These are phyloP conservation scores for Conopomorpha cramerella DNA, from an alignment of 1,140 invertebrate genomes.

Conservation along the genomic window DNA sequence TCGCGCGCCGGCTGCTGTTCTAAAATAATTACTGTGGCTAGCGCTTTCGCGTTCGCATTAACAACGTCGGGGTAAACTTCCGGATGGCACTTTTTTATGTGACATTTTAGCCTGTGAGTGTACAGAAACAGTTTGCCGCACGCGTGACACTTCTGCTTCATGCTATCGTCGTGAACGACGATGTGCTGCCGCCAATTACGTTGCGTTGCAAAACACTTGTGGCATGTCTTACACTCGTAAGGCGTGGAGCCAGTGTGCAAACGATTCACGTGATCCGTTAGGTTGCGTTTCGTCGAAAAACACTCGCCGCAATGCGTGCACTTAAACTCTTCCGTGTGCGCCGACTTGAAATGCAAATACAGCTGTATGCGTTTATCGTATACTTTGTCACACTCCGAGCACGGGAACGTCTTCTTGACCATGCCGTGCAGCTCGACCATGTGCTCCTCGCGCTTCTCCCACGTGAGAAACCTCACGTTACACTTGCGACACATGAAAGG, in stretches of 20 bases:
- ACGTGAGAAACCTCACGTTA: not conserved
- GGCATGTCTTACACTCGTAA: not conserved
- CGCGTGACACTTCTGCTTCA: not conserved
- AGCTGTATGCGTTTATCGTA: not conserved
- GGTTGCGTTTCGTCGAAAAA: not conserved
- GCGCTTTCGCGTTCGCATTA: not conserved
- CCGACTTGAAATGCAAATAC: not conserved
- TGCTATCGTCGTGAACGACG: not conserved
- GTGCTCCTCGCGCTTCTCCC: not conserved
- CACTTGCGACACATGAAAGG: not conserved
- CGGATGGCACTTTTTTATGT: not conserved
- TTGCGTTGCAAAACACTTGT: not conserved
- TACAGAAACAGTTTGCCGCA: not conserved
- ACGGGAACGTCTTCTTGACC: not conserved
- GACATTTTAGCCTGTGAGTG: not conserved
- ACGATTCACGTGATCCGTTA: not conserved
- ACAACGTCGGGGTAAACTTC: constrained; percentile 1
- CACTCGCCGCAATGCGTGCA: not conserved
- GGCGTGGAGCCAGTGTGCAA: not conserved
- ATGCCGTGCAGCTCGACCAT: not conserved
- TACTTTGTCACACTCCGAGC: not conserved
- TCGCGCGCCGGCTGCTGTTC: not conserved
- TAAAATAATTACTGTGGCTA: not conserved
- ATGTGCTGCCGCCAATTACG: not conserved
- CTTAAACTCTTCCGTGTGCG: not conserved